Evolutionary conservation across 1,140 invertebrate genomes (phyloP).

Genomic region (Ceratina calcarata): DNA sequence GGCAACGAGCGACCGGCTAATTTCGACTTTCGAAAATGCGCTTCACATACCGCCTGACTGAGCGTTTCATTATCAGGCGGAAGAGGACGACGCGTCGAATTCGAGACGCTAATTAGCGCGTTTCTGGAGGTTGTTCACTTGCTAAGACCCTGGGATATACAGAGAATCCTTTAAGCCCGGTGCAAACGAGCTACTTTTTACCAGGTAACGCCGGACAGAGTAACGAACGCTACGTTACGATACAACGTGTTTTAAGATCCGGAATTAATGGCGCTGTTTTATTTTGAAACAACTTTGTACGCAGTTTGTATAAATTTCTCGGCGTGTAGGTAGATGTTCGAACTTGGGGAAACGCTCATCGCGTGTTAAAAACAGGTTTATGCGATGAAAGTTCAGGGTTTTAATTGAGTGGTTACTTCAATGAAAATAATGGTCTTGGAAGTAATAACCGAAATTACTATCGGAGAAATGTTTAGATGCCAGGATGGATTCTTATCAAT

Average conservation of each 20-base stretch:
- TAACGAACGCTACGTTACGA: background rate
- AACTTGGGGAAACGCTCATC: background rate
- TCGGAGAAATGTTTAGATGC: background rate
- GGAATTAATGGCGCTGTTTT: background rate
- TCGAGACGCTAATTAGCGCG: conserved; percentile 53
- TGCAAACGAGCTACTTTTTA: no score
- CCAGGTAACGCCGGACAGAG: no score
- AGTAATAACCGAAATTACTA: background rate
- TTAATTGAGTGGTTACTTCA: background rate
- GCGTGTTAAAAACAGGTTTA: background rate
- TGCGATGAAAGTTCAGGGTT: background rate
- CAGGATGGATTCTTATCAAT: background rate
- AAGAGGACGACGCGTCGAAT: conserved; percentile 19
- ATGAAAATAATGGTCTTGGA: background rate
- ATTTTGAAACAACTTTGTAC: background rate
- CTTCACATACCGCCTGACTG: conserved; percentile 16
- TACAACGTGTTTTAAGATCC: conserved; percentile 1
- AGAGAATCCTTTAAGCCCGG: background rate
- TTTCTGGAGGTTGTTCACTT: conserved; percentile 19
- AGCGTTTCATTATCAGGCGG: conserved; percentile 49
- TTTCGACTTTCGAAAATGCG: conserved; percentile 47
- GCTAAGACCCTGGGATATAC: background rate
- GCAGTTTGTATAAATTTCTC: background rate
- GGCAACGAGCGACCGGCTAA: conserved; percentile 39
- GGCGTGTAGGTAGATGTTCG: background rate